Evolutionary conservation across 2,113 vertebrate genomes (phyloP).

Genomic region (Falcunculus frontatus): DNA sequence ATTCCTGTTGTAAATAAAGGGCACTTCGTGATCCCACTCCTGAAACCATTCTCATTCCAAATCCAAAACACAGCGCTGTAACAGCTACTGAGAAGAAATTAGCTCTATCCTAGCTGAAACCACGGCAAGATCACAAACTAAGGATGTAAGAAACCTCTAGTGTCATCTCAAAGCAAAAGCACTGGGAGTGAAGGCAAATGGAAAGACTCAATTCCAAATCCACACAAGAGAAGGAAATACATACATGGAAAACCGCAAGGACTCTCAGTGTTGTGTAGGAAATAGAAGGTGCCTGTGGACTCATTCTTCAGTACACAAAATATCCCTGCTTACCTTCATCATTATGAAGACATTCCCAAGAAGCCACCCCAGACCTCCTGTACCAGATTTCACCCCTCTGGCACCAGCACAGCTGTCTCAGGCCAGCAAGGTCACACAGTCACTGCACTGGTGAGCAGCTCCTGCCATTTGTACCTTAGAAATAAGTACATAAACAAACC

Average conservation of each 20-base stretch:
- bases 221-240: not conserved
- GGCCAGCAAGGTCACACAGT: not conserved
- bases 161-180: not conserved
- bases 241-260: fast-evolving
- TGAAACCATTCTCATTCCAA: not conserved
- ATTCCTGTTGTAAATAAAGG: not conserved
- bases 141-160: not conserved
- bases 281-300: fast-evolving
- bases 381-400: not conserved
- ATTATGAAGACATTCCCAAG: not conserved
- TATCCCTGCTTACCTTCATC: not conserved
- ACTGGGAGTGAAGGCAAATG: not conserved
- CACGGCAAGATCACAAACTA: not conserved
- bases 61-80: not conserved
- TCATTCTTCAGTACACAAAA: not conserved
- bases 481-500: not conserved
- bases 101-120: not conserved
- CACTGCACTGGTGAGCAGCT: not conserved
- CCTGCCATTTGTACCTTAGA: not conserved
- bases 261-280: not conserved
- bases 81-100: not conserved
- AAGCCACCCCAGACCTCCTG: not conserved
- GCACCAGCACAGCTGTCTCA: not conserved
- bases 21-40: not conserved
- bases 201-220: not conserved